phyloP scores from a whole-genome alignment of 92 coral and sea anemone species.

The Porites rus region DNA sequence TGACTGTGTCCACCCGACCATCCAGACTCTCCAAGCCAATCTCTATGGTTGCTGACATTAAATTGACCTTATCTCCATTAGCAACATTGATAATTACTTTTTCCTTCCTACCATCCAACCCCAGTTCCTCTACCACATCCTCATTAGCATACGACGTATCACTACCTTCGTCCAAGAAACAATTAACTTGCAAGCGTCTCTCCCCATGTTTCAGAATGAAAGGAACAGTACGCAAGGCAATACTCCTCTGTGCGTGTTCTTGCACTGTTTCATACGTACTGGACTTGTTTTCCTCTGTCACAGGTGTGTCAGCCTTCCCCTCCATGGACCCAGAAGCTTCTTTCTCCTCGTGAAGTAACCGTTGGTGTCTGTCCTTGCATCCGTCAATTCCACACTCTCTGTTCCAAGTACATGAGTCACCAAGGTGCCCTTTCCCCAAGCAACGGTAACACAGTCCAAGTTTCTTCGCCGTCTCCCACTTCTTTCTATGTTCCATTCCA shows the following conservation, averaged over 20 bases:
- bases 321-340: not conserved
- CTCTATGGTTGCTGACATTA: constrained; percentile 52
- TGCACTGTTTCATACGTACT: too few species aligned
- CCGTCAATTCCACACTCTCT: constrained; percentile 26
- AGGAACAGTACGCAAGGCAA: too few species aligned
- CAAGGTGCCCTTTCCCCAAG: too few species aligned
- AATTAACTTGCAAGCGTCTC: too few species aligned
- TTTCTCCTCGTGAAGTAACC: constrained; percentile 29
- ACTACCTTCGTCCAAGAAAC: not conserved
- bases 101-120: constrained; percentile 19
- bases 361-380: constrained; percentile 43
- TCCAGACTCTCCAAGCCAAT: constrained; percentile 63
- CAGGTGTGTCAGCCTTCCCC: too few species aligned
- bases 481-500: too few species aligned
- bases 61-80: constrained; percentile 24
- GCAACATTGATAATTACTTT: constrained; percentile 48
- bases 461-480: too few species aligned
- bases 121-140: not conserved
- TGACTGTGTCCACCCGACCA: constrained; percentile 51
- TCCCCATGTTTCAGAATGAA: too few species aligned
- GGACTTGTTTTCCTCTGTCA: too few species aligned
- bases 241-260: too few species aligned
- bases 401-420: too few species aligned
- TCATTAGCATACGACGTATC: constrained; percentile 40
- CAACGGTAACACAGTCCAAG: too few species aligned